A percentile compares a stretch with the other conserved stretches of the same genome.
Evolutionary conservation across 1,140 invertebrate species (phyloP).

Genomic region (Mamestra configurata): DNA sequence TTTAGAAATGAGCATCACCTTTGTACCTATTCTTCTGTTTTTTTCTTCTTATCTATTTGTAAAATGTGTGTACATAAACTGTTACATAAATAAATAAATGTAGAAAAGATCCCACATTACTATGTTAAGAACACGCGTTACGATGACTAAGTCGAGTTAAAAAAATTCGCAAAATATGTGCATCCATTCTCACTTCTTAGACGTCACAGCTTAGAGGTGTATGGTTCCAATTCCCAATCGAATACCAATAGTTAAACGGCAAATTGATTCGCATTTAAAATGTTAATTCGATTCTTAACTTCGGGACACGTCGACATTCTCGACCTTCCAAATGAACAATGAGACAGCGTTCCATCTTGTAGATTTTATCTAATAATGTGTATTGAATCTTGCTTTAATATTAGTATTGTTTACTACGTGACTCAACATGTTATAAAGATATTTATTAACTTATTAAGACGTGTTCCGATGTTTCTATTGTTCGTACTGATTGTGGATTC

Average conservation of each 20-base stretch:
- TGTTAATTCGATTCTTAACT: slow-evolving; percentile 74
- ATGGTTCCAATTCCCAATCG: slow-evolving; percentile 28
- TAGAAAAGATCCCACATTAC: too few species aligned
- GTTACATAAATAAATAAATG: too few species aligned
- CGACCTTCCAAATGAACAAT: slow-evolving; percentile 50
- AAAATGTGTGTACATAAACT: too few species aligned
- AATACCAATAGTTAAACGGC: slow-evolving; percentile 49
- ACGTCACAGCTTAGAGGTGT: too few species aligned
- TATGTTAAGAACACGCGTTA: too few species aligned
- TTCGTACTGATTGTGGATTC: slow-evolving; percentile 28
- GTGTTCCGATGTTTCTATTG: slow-evolving; percentile 29
- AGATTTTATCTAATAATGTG: slow-evolving; percentile 48
- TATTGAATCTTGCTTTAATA: slow-evolving; percentile 42
- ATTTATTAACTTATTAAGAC: slow-evolving; percentile 44
- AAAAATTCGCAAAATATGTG: too few species aligned
- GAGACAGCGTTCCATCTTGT: slow-evolving; percentile 42
- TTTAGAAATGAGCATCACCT: too few species aligned
- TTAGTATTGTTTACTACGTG: slow-evolving; percentile 34
- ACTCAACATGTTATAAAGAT: slow-evolving; percentile 39
- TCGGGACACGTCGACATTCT: slow-evolving; percentile 51
- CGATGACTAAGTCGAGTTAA: too few species aligned
- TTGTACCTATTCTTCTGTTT: too few species aligned
- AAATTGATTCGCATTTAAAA: slow-evolving; percentile 74
- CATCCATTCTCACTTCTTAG: too few species aligned
- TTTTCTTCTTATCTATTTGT: too few species aligned